Percentiles rank a stretch among this genome's conserved stretches.
Conservation (phyloP, 1,140 invertebrate genomes). For the Tigriopus japonicus region DNA sequence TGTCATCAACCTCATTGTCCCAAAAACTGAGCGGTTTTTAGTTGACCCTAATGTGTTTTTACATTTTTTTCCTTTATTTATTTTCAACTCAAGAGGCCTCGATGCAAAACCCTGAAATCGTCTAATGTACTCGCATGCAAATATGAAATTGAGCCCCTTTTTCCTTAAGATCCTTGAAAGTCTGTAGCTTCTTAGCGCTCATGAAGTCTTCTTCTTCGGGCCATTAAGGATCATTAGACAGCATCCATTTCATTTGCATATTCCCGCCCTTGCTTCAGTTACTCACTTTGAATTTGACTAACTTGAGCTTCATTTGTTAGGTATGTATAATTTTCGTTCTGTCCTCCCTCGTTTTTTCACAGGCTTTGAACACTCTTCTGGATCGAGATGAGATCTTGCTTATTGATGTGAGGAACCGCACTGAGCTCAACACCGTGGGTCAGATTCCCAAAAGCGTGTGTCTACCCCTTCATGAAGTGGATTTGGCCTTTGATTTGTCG, state of each 20-base stretch:
- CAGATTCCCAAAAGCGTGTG: constrained; percentile 5
- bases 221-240: not conserved
- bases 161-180: too few relatives aligned
- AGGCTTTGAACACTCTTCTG: not conserved
- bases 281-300: not conserved
- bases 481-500: constrained; percentile 3
- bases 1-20: too few relatives aligned
- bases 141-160: too few relatives aligned
- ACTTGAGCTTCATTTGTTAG: not conserved
- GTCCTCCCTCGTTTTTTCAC: not conserved
- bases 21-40: too few relatives aligned
- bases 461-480: constrained; percentile 10
- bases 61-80: too few relatives aligned
- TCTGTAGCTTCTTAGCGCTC: too few relatives aligned
- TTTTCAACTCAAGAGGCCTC: too few relatives aligned
- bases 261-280: too few relatives aligned
- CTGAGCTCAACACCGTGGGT: constrained; percentile 1
- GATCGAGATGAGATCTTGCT: not conserved
- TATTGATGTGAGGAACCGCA: constrained; percentile 7
- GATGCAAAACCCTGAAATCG: too few relatives aligned
- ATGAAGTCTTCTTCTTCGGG: not conserved
- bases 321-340: not conserved
- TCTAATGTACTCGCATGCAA: too few relatives aligned
- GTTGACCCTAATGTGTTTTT: too few relatives aligned
- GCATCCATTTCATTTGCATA: not conserved